These are phyloP conservation scores for Micoletzkya japonica DNA, from an alignment of 2,888 invertebrate species.

Conservation along the genomic window DNA sequence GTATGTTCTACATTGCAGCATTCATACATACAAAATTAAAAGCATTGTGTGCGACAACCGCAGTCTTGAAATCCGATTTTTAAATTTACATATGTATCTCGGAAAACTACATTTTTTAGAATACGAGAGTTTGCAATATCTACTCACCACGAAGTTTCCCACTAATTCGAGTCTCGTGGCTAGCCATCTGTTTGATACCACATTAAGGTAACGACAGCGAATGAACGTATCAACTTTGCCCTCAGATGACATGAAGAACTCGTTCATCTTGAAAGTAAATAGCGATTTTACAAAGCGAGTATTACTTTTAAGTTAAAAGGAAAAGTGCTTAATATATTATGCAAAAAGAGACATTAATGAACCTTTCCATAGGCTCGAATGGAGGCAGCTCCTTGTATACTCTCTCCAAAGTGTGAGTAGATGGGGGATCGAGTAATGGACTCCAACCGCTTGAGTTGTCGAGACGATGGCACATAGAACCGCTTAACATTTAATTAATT, in stretches of 20 bases:
- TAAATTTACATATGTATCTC: neutral
- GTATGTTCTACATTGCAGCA: no score
- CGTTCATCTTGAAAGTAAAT: neutral
- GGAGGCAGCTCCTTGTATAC: conserved; percentile 67
- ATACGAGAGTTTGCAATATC: neutral
- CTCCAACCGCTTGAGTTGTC: conserved; percentile 71
- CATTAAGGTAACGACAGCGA: conserved; percentile 40
- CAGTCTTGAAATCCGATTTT: no score
- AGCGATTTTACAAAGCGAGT: neutral
- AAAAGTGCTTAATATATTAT: neutral
- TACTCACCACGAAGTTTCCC: conserved; percentile 83
- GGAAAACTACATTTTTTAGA: neutral
- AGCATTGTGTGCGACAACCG: no score
- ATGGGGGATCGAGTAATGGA: conserved; percentile 57
- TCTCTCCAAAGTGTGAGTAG: conserved; percentile 61
- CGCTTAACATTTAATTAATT: conserved; percentile 69
- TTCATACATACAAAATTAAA: no score
- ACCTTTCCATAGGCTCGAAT: conserved; percentile 62
- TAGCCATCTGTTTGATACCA: conserved; percentile 74
- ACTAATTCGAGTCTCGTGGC: conserved; percentile 92
- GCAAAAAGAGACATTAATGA: neutral
- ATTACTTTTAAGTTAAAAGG: neutral
- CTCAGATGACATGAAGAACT: conserved; percentile 13
- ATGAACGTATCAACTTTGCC: conserved; percentile 19
- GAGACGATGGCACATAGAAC: conserved; percentile 89